Evolutionary conservation across 2,888 invertebrate genomes (phyloP).

Genomic region (Selenia dentaria): DNA sequence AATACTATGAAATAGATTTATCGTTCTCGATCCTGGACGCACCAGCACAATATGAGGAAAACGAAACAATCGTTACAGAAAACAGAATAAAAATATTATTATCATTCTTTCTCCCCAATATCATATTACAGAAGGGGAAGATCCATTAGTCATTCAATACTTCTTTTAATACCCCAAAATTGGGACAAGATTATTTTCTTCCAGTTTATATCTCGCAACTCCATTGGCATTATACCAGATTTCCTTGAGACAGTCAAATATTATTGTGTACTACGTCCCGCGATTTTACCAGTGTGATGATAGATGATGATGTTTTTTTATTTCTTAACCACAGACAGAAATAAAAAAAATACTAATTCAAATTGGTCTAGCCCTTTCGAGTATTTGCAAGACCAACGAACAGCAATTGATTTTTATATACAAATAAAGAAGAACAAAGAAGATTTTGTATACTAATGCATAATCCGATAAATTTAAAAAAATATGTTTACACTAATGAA

Average conservation of each 20-base stretch:
- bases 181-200: not conserved
- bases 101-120: conserved; percentile 18
- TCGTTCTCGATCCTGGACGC: not conserved
- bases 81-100: conserved; percentile 21
- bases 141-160: conserved; percentile 27
- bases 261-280: too few species aligned
- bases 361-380: too few species aligned
- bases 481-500: too few species aligned
- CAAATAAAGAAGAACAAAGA: too few species aligned
- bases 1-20: not conserved
- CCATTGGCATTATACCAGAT: not conserved
- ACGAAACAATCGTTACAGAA: conserved; percentile 21
- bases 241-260: not conserved
- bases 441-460: too few species aligned
- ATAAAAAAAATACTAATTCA: too few species aligned
- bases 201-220: not conserved
- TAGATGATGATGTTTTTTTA: too few species aligned
- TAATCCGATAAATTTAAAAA: too few species aligned
- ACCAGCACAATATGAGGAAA: conserved; percentile 7
- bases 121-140: conserved; percentile 13
- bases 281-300: too few species aligned
- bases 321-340: too few species aligned
- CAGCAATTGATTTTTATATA: too few species aligned
- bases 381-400: too few species aligned
- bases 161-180: conserved; percentile 9